phyloP scores from a whole-genome alignment of 2,888 invertebrate genomes.

The Tortricodes alternella region DNA sequence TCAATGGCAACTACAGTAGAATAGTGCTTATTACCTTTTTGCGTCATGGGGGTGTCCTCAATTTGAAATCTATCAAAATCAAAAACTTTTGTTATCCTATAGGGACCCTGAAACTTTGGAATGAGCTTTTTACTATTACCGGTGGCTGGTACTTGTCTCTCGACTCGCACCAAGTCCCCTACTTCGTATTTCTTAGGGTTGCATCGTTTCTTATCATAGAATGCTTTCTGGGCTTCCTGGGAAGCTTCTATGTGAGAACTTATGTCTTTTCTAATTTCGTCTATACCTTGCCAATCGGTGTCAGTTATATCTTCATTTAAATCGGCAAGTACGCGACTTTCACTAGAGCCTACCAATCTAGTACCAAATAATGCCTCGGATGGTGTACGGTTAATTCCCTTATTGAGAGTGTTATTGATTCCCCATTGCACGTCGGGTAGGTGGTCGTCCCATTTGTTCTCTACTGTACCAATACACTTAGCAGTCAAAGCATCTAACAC shows the following conservation, averaged over 20 bases:
- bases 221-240: conserved; percentile 12
- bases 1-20: conserved; percentile 16
- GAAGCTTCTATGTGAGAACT: background rate
- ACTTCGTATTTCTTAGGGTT: conserved; percentile 12
- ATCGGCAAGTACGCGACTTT: background rate
- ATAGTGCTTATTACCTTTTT: conserved; percentile 16
- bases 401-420: conserved; percentile 20
- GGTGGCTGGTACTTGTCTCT: conserved; percentile 8
- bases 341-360: background rate
- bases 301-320: background rate
- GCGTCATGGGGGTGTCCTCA: conserved; percentile 27
- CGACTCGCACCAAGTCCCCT: conserved; percentile 26
- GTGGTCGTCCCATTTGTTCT: conserved; percentile 9
- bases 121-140: conserved; percentile 29
- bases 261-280: conserved; percentile 5
- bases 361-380: background rate
- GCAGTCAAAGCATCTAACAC: conserved; percentile 8
- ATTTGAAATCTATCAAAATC: conserved; percentile 22
- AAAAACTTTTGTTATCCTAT: conserved; percentile 19
- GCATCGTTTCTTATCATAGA: conserved; percentile 12
- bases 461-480: background rate
- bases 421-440: conserved; percentile 23
- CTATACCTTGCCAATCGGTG: background rate
- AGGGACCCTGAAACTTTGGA: conserved; percentile 28
- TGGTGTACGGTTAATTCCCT: background rate